Evolutionary conservation across 2,113 vertebrate species (phyloP), one percentile per base, ranked within the genome.

Genomic region (Oreotrochilus melanogaster): DNA sequence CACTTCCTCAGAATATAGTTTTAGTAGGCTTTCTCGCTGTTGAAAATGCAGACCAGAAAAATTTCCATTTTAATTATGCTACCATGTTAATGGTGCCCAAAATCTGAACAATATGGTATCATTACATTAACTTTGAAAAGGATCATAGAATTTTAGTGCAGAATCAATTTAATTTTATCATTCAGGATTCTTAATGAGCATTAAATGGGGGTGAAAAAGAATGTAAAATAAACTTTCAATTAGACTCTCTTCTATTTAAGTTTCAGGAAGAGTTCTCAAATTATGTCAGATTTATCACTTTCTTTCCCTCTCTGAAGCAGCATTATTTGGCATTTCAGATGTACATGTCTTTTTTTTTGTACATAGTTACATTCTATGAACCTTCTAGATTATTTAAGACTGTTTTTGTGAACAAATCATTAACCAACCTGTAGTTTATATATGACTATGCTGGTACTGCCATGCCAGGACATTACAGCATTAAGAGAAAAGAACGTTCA

Each of bases 121-220:
- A 51, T 89, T 93, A 71, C 15, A 65, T 92, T 82, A 91, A 69
- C 66, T 94, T 93, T 83, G 42, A 58, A 89, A 96, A 91, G 88
- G 65, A 83, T 88, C 69, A 86, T 85, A 96, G 89, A 94, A 95
- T 89, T 97, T 96, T 89, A 96, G 43, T 89, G 42, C 2, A 9
- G 50, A 91, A 95, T 85, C 60, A 75, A 89, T 96, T 93, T 86
- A 86, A 92, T 73, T 95, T 95, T 94, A 92, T 79, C 30, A 73
- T 95, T 95, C 39, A 76, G 57, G 22, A 89, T 94, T 15, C 24
- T 91, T 96, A 94, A 92, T 89, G 71, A 73, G 11, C 25, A 94
- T 85, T 96, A 84, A 95, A 86, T 89, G 16, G 18, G 9, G 60
- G 13, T 66, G 24, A 78, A 94, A 94, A 86, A 71, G 7, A 86